Evolutionary conservation across 2,113 vertebrate genomes (phyloP).

Genomic region (Notarius lentiginosus): DNA sequence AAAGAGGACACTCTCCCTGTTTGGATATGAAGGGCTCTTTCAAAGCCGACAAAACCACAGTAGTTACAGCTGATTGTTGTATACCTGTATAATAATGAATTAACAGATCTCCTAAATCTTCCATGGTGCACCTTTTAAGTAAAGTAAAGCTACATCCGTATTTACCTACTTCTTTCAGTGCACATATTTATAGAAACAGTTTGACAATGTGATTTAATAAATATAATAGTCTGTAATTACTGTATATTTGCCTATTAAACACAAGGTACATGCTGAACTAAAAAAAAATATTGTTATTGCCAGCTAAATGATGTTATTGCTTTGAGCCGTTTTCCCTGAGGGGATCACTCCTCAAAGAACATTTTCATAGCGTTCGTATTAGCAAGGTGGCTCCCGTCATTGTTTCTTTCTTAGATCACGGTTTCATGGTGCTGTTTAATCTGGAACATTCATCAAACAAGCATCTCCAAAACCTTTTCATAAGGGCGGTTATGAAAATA

Average conservation of each 20-base stretch:
- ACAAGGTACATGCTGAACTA: neutral
- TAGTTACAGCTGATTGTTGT: no score
- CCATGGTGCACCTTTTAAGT: neutral
- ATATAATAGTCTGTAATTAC: neutral
- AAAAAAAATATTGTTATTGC: neutral
- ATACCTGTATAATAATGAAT: no score
- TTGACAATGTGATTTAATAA: neutral
- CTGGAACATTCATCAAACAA: neutral
- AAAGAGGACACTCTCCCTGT: no score
- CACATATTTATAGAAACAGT: neutral
- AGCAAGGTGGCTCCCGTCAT: neutral
- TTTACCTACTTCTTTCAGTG: neutral
- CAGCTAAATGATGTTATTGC: neutral
- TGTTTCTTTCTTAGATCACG: neutral
- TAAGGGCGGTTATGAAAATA: neutral
- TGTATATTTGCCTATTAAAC: neutral
- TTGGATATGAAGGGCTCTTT: no score
- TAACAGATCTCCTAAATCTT: no score
- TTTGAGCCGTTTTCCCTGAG: slow-evolving; percentile 1
- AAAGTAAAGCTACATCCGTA: neutral
- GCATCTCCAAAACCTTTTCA: neutral
- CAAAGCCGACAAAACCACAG: no score
- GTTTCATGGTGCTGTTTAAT: neutral
- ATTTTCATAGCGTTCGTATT: neutral
- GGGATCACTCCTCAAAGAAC: neutral